Evolutionary conservation across 1,140 invertebrate species (phyloP).

Genomic region (Drosophila pruinosa): DNA sequence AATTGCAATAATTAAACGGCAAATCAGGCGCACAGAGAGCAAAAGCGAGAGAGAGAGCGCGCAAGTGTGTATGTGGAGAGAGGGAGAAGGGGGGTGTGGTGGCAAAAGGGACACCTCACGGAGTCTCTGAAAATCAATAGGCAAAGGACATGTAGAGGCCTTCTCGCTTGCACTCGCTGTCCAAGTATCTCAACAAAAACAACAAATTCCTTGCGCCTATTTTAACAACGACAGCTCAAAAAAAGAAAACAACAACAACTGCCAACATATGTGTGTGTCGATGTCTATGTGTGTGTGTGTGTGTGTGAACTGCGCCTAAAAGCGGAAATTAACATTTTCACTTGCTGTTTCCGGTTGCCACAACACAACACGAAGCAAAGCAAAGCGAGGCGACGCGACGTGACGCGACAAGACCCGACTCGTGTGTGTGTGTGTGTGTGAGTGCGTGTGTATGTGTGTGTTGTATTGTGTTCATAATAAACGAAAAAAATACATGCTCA

Average conservation of each 20-base stretch:
- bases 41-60: not conserved
- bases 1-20: constrained; percentile 45
- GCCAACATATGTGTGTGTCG: not conserved
- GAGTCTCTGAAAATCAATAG: constrained; percentile 46
- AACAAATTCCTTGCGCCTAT: constrained; percentile 48
- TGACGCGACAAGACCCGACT: constrained; percentile 9
- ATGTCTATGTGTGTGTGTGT: constrained; percentile 20
- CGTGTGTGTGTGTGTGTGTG: not conserved
- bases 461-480: constrained; percentile 19
- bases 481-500: constrained; percentile 6
- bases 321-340: constrained; percentile 78
- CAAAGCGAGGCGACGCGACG: constrained; percentile 2
- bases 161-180: constrained; percentile 22
- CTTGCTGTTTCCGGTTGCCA: constrained; percentile 71
- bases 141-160: constrained; percentile 21
- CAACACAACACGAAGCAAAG: constrained; percentile 8
- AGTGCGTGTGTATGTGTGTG: not conserved
- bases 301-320: constrained; percentile 41
- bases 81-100: constrained; percentile 6
- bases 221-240: constrained; percentile 39
- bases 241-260: constrained; percentile 40
- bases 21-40: constrained; percentile 1
- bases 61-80: not conserved
- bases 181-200: constrained; percentile 8
- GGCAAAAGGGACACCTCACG: constrained; percentile 21